A percentile compares a stretch with the other conserved stretches of the same genome.
phyloP scores from a whole-genome alignment of 2,113 vertebrate genomes.

The Pelobates fuscus region DNA sequence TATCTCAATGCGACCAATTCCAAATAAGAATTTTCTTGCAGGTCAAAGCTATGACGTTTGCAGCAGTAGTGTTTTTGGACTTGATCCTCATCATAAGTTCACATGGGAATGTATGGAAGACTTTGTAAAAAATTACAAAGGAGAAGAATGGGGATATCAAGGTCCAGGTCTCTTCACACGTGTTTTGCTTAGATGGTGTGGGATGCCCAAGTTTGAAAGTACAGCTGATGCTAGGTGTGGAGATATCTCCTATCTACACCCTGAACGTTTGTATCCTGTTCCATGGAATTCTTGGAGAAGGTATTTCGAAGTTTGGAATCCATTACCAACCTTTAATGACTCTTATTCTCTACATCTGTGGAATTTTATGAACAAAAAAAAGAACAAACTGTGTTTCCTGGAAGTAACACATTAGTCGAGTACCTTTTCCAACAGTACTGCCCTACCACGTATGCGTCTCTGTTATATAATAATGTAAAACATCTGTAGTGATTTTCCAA shows the following conservation, averaged over 20 bases:
- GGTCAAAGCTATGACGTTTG: slow-evolving; percentile 55
- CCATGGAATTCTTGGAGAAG: slow-evolving; percentile 58
- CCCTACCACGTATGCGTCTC: slow-evolving; percentile 60
- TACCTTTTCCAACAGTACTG: slow-evolving; percentile 68
- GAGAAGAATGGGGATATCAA: slow-evolving; percentile 66
- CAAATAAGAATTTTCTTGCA: slow-evolving; percentile 63
- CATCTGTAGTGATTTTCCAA: too few species aligned
- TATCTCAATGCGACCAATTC: slow-evolving; percentile 72
- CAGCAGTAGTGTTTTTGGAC: slow-evolving; percentile 71
- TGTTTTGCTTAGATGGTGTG: slow-evolving; percentile 65
- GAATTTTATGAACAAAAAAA: slow-evolving; percentile 73
- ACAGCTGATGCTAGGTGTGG: slow-evolving; percentile 62
- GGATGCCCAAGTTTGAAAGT: slow-evolving; percentile 59
- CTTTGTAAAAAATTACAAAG: slow-evolving; percentile 72
- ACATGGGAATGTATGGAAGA: slow-evolving; percentile 72
- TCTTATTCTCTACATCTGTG: slow-evolving; percentile 72
- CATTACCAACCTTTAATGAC: slow-evolving; percentile 60
- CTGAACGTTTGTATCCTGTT: slow-evolving; percentile 73
- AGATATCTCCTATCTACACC: slow-evolving; percentile 71
- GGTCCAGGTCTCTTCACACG: slow-evolving; percentile 70
- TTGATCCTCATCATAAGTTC: slow-evolving; percentile 65
- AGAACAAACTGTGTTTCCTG: slow-evolving; percentile 49
- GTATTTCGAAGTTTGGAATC: slow-evolving; percentile 69
- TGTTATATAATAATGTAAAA: too few species aligned
- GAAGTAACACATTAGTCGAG: slow-evolving; percentile 70